Evolutionary conservation across 2,113 vertebrate species (phyloP).

Genomic region (Beaufortia kweichowensis): DNA sequence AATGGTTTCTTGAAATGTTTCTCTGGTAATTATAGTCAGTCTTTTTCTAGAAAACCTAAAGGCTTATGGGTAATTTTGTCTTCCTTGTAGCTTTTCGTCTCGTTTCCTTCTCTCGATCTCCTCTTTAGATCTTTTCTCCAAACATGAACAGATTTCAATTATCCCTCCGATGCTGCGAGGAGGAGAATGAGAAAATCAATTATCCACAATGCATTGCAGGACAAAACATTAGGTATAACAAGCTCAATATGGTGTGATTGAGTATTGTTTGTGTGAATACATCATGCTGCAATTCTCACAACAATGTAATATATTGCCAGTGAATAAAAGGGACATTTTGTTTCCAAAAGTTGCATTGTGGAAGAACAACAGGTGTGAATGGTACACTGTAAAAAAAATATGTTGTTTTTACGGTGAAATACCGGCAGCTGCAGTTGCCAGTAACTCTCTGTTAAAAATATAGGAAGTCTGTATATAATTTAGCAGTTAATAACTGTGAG

Average conservation of each 20-base stretch:
- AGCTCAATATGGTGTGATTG: conserved; percentile 21
- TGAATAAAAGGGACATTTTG: neutral
- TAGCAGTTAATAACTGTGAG: too few species aligned
- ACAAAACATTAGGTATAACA: neutral
- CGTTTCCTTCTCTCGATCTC: neutral
- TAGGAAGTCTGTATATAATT: too few species aligned
- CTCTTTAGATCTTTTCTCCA: neutral
- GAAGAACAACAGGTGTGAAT: neutral
- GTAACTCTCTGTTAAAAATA: too few species aligned
- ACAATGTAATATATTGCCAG: neutral
- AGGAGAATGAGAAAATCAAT: neutral
- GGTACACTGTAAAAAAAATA: too few species aligned
- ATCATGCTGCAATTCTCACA: neutral
- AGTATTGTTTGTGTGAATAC: conserved; percentile 14
- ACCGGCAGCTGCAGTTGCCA: too few species aligned
- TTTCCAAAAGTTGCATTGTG: conserved; percentile 15
- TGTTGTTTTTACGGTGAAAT: too few species aligned
- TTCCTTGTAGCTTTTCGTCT: neutral
- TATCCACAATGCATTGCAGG: neutral
- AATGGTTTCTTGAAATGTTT: too few species aligned
- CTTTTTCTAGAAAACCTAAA: neutral
- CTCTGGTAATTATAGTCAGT: neutral
- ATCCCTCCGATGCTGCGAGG: neutral
- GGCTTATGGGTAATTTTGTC: neutral
- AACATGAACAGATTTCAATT: neutral